phyloP scores from a whole-genome alignment of 2,888 invertebrate species.

The Caenorhabditis virilis region DNA sequence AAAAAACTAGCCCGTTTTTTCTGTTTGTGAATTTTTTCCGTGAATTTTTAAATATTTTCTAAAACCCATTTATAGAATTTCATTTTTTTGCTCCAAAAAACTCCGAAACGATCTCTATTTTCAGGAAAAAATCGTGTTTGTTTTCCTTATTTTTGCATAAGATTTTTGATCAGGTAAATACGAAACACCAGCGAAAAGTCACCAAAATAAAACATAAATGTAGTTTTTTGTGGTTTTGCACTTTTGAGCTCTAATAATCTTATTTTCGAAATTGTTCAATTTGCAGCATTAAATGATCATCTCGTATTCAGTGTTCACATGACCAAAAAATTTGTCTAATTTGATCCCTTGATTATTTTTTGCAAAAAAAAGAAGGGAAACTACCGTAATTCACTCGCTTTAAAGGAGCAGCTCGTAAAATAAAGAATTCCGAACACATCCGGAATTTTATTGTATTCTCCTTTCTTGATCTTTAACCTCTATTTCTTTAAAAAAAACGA shows the following conservation, averaged over 20 bases:
- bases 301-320: too few relatives aligned
- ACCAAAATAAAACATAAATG: too few relatives aligned
- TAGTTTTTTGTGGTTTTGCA: too few relatives aligned
- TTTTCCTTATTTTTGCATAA: too few relatives aligned
- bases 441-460: conserved; percentile 1
- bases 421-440: conserved; percentile 12
- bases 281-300: too few relatives aligned
- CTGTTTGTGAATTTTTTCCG: background rate
- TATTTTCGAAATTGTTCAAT: too few relatives aligned
- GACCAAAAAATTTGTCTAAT: too few relatives aligned
- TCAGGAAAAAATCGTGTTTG: background rate
- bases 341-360: conserved; percentile 4
- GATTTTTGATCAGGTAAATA: too few relatives aligned
- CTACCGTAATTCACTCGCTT: background rate
- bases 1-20: background rate
- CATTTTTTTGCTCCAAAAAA: background rate
- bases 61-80: background rate
- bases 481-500: conserved; percentile 1
- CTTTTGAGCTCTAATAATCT: too few relatives aligned
- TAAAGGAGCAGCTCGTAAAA: background rate
- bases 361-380: background rate
- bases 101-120: background rate
- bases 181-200: too few relatives aligned
- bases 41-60: background rate
- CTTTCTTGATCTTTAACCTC: conserved; percentile 9